phyloP scores from a whole-genome alignment of 30 jellyfish, hydroid and myxozoan genomes.

The Pseudorhiza aurosa region DNA sequence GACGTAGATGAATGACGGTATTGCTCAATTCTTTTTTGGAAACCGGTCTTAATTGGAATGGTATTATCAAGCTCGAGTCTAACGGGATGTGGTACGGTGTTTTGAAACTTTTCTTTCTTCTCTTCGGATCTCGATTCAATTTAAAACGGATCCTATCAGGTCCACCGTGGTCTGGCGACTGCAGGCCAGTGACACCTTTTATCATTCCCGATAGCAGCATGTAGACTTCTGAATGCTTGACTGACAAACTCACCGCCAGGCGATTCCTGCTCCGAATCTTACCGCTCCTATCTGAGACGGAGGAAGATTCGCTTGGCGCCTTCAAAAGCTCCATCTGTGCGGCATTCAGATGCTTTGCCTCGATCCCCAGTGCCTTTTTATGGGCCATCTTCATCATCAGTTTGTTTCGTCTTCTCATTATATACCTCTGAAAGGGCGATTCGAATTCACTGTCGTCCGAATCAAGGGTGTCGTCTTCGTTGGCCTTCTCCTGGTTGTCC shows the following conservation, averaged over 20 bases:
- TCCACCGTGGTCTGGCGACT: slow-evolving; percentile 54
- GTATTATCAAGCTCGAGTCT: slow-evolving; percentile 46
- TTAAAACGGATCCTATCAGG: slow-evolving; percentile 58
- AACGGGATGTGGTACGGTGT: slow-evolving; percentile 47
- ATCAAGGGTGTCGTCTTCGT: slow-evolving; percentile 31
- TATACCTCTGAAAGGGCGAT: slow-evolving; percentile 7
- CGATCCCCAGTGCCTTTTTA: background rate
- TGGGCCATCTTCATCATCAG: background rate
- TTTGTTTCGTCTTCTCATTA: background rate
- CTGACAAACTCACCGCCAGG: slow-evolving; percentile 38
- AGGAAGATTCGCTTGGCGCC: slow-evolving; percentile 47
- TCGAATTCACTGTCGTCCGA: slow-evolving; percentile 48
- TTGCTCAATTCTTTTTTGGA: slow-evolving; percentile 13
- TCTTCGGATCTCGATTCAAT: slow-evolving; percentile 2
- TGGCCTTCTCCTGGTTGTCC: slow-evolving; percentile 50
- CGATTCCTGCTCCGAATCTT: slow-evolving; percentile 28
- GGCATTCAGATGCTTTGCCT: background rate
- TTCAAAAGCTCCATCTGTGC: slow-evolving; percentile 16
- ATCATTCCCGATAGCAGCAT: slow-evolving; percentile 56
- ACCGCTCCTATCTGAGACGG: slow-evolving; percentile 44
- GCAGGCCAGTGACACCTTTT: slow-evolving; percentile 56
- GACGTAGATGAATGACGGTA: slow-evolving; percentile 30
- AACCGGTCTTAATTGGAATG: slow-evolving; percentile 34
- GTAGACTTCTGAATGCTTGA: slow-evolving; percentile 20
- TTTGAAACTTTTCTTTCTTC: slow-evolving; percentile 8